Conservation (phyloP, 2,113 vertebrate genomes). For the Tyrannus savana region DNA sequence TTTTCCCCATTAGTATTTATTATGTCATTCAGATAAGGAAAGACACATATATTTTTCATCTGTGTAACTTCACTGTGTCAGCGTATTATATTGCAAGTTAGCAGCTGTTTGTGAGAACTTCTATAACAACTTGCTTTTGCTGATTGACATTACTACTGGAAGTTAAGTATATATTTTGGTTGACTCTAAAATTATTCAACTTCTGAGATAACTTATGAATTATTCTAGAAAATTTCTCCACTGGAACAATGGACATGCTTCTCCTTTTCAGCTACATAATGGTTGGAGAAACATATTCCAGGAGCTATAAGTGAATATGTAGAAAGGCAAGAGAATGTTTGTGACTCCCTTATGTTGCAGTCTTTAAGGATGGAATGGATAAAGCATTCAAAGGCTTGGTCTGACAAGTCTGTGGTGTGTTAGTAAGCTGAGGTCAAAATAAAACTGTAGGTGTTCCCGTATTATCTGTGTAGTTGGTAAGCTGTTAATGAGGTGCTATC, state of each 20-base stretch:
- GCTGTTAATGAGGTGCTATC: background rate
- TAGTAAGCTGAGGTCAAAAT: background rate
- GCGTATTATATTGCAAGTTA: background rate
- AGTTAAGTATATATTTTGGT: background rate
- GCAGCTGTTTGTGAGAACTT: background rate
- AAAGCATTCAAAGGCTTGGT: rapidly evolving
- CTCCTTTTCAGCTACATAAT: background rate
- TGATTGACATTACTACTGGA: background rate
- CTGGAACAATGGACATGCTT: background rate
- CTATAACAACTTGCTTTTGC: background rate
- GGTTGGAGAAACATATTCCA: background rate
- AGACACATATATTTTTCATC: background rate
- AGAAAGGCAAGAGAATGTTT: background rate
- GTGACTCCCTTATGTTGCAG: background rate
- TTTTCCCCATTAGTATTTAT: conserved; percentile 43
- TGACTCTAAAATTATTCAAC: background rate
- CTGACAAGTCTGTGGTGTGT: background rate
- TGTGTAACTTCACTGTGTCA: background rate
- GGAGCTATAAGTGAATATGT: background rate
- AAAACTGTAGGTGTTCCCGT: background rate
- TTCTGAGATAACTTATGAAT: background rate
- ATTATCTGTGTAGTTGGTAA: background rate
- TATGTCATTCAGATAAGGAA: conserved; percentile 28
- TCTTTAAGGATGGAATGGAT: background rate
- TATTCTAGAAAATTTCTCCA: background rate